Evolutionary conservation across 1,140 invertebrate genomes (phyloP), one percentile per base, ranked within the genome.

Genomic region (Yoshiicerus persimilis): DNA sequence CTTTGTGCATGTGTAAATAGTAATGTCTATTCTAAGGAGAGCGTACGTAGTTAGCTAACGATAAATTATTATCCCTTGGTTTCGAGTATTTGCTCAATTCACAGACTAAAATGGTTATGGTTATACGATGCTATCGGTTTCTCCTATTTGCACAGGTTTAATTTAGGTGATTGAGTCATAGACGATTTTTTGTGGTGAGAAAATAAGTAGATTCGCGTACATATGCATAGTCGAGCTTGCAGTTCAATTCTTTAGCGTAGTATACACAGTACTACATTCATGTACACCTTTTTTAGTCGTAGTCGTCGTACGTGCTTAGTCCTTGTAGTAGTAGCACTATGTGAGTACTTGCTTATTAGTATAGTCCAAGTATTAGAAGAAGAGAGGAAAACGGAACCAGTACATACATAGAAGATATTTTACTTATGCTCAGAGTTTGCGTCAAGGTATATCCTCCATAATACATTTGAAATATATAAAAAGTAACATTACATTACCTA

Each of bases 151-250:
- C 75, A 36, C 75, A 80, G 75, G 20, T 80, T 80, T 80, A 80
- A 80, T 80, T 80, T 80, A n/a, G 34, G 75, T 80, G 75, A 80
- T 80, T 80, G 75, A 80, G 75, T 80, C 75, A 80, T 80, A 80
- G 75, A 36, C 32, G 34, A 38, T 70, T 70, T 70, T 70, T 70
- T 70, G 75, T 34, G 34, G 75, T 80, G 75, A 80, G 75, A 80
- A 56, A 56, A 56, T 16, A 56, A 56, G 47, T 80, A 34, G 30
- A 32, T 80, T 30, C 20, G 16, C 75, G 75, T 36, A 34, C 34
- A 80, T 20, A 38, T 34, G 30, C 23, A 30, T 10, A 75, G 16
- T 80, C 8, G 10, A 70, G 66, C 66, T 30, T 70, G 10, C 66
- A 70, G 27, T 70, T 70, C 30, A 70, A 30, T 70, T 70, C 66